Evolutionary conservation across 2,888 invertebrate genomes (phyloP), one percentile per base, ranked within the genome.

Genomic region (Pachymerium ferrugineum): DNA sequence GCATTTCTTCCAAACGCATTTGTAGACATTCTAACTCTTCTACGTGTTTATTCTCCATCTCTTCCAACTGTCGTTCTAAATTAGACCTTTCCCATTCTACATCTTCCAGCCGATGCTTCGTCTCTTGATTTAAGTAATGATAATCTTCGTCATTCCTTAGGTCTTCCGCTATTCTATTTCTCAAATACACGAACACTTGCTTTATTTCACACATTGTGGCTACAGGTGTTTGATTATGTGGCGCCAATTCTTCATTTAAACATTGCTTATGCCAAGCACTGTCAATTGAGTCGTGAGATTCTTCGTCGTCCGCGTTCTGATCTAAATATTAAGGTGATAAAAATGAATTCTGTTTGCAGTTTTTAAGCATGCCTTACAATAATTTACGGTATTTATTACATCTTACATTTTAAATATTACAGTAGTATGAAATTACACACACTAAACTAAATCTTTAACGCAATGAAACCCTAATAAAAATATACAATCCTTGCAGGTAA

Each of bases 131-230:
- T 16, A 30, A 28, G 30, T 28, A 68, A 25, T 10, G 6, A 16
- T 29, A n/a, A 4, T 8, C 4, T 5, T 68, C 68, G 29, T 68
- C 68, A 14, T 68, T 68, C n/a, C 19, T 2, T 8, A 31, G 3
- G 19, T 68, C 68, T 28, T 68, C 31, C 6, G 68, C 12, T 28
- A 70, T 70, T 35, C 16, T 29, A 4, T 70, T 33, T 19, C 19
- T 5, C 19, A 70, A 35, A 35, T 31, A 70, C n/a, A 31, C 31
- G 14, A 70, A 70, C 3, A 70, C 70, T 70, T 70, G 70, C 25
- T 70, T 70, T 8, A 70, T 33, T 33, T 70, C 70, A 6, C 28
- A 30, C 30, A 30, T 68, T 68, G 68, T 6, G 28, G 68, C 29
- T 14, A 68, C 68, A 3, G 68, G 68, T 28, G 28, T 28, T n/a